These are phyloP conservation scores for Meloidogyne exigua DNA, from an alignment of 1,140 invertebrate genomes.

Conservation along the genomic window DNA sequence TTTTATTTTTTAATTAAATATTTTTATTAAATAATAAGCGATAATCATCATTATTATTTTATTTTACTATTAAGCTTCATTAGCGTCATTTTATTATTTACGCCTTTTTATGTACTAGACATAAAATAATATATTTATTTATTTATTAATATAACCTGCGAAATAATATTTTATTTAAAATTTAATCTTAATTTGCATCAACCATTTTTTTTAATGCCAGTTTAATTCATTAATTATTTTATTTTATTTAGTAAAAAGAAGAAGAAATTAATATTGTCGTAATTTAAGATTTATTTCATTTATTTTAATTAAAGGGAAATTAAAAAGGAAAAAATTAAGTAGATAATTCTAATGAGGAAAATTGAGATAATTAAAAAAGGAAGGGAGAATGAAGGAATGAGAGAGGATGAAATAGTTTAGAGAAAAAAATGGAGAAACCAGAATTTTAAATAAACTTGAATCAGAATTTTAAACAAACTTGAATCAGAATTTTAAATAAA, in stretches of 20 bases:
- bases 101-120: neutral
- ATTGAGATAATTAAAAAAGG: neutral
- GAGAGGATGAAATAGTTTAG: too few species aligned
- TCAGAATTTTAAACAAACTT: too few species aligned
- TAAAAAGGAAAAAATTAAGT: neutral
- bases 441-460: neutral
- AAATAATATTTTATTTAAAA: neutral
- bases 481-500: too few species aligned
- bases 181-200: constrained; percentile 5
- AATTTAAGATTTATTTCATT: neutral
- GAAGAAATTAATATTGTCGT: neutral
- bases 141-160: neutral
- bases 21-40: neutral
- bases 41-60: neutral
- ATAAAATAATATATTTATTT: too few species aligned
- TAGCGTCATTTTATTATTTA: neutral
- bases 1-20: neutral
- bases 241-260: neutral
- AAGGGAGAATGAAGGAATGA: neutral
- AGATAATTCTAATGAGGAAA: neutral
- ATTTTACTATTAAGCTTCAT: neutral
- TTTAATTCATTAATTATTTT: neutral
- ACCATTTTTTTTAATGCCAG: neutral
- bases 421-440: neutral
- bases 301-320: neutral